phyloP scores from a whole-genome alignment of 1,140 invertebrate genomes.

The Papilio polytes region DNA sequence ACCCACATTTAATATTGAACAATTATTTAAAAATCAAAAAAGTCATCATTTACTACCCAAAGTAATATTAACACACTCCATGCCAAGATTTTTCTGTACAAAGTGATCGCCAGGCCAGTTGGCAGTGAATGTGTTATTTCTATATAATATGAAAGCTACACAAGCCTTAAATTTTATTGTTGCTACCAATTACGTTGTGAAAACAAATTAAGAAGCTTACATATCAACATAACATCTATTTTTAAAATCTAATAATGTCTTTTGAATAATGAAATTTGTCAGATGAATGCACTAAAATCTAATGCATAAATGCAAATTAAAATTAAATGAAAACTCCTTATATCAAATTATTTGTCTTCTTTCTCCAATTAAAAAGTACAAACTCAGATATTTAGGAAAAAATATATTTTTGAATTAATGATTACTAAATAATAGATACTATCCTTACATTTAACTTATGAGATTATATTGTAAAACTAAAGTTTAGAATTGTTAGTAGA shows the following conservation, averaged over 20 bases:
- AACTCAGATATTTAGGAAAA: not conserved
- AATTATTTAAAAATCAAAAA: not conserved
- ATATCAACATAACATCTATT: not conserved
- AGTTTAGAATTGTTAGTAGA: conserved; percentile 2
- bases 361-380: conserved; percentile 11
- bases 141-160: not conserved
- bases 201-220: not conserved
- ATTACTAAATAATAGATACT: conserved; percentile 32
- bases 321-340: conserved; percentile 17
- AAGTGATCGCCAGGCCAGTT: not conserved
- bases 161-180: not conserved
- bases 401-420: conserved; percentile 10
- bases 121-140: not conserved
- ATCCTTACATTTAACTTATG: conserved; percentile 36
- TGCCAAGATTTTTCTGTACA: not conserved
- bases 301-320: conserved; percentile 34
- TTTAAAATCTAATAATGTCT: conserved; percentile 4
- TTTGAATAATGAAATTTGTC: conserved; percentile 30
- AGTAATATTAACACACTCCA: not conserved
- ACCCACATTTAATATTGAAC: not conserved
- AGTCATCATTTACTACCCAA: not conserved
- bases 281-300: not conserved
- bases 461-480: conserved; percentile 33
- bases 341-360: conserved; percentile 29
- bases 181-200: not conserved